Base-by-base conservation (phyloP, 2,888 invertebrate species). In the Diaprepes abbreviatus region DNA sequence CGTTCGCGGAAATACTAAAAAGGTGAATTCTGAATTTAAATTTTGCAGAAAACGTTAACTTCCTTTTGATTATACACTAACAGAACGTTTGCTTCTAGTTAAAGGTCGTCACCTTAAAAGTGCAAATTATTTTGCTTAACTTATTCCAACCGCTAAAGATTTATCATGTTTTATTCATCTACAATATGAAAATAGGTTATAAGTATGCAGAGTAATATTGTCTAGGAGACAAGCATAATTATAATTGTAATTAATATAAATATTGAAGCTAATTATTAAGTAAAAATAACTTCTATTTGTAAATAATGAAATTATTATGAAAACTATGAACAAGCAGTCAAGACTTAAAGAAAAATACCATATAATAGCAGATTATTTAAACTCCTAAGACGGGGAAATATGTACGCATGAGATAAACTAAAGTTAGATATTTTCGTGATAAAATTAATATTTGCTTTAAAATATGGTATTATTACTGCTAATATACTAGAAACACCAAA, bases 41-140 rank as follows among this genome's bases (percentile, higher is more conserved):
- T 55, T 17, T 55, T 36, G 55, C 36, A 35, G 19, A 24, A 45
- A 55, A 55, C 14, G 14, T 19, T 19, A 21, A 54, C 36, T 54
- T 54, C 54, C 54, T 54, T 21, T 14, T n/a, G 1, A 19, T 9
- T 33, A 54, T 36, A 35, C 28, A 14, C 4, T 21, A 16, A 17
- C 3, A 43, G 1, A n/a, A 1, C n/a, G 21, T 21, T 50, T 28
- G 16, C 12, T 55, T 55, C 6, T 21, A 54, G 35, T n/a, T 21
- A 55, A 55, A 55, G 55, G 55, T 55, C 24, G 17, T 24, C 38
- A 55, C 55, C 55, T 55, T 55, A 55, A 24, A 12, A 38, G 36
- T 24, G 35, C 14, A 38, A 55, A 36, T 24, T 55, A 38, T n/a
- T 38, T 38, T 38, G 36, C 14, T 21, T 55, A 24, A 36, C 12